A percentile compares a stretch with the other conserved stretches of the same genome.
phyloP scores from a whole-genome alignment of 2,888 invertebrate species.

The Dryomyza anilis region DNA sequence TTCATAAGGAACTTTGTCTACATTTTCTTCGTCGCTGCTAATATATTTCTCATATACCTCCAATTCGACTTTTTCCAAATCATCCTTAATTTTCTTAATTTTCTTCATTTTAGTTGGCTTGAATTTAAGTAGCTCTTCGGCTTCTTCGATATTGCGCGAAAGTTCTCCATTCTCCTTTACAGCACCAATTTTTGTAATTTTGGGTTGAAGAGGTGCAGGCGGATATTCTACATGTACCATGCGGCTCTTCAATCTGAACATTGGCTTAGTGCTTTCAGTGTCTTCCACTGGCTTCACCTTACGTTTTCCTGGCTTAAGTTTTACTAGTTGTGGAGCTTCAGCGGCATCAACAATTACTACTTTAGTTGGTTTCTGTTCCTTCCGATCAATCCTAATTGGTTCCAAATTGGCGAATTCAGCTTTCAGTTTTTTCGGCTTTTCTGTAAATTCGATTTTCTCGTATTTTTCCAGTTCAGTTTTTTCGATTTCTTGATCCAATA shows the following conservation, averaged over 20 bases:
- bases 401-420: constrained; percentile 53
- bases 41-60: constrained; percentile 60
- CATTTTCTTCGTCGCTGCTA: constrained; percentile 56
- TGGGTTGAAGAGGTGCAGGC: constrained; percentile 64
- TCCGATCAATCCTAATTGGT: constrained; percentile 68
- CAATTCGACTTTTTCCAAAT: constrained; percentile 66
- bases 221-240: constrained; percentile 71
- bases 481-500: constrained; percentile 58
- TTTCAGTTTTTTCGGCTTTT: constrained; percentile 53
- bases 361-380: constrained; percentile 69
- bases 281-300: constrained; percentile 63
- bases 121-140: constrained; percentile 69
- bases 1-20: constrained; percentile 54
- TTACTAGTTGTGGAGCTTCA: constrained; percentile 68
- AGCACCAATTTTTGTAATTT: constrained; percentile 65
- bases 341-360: constrained; percentile 67
- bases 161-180: constrained; percentile 70
- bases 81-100: constrained; percentile 66
- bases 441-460: constrained; percentile 60
- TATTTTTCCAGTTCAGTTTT: constrained; percentile 62
- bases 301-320: constrained; percentile 65
- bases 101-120: constrained; percentile 66
- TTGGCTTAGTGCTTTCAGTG: constrained; percentile 68
- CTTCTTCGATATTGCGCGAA: constrained; percentile 75
- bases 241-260: constrained; percentile 70